A percentile compares a stretch with the other conserved stretches of the same genome.
Evolutionary conservation across 2,113 vertebrate genomes (phyloP).

Genomic region (Ceyx melanurus): DNA sequence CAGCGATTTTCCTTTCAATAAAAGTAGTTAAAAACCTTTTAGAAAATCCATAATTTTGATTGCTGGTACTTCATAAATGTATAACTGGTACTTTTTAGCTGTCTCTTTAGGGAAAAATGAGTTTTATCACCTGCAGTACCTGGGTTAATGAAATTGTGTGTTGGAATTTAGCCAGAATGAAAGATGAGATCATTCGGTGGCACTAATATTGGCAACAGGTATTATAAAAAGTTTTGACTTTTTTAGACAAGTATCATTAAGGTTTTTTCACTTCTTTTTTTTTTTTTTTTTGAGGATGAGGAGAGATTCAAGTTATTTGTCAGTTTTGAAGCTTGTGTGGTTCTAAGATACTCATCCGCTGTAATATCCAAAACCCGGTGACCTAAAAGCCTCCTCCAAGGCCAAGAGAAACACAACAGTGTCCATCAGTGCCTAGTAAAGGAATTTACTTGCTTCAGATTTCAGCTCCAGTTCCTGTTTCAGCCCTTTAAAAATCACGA

Average conservation of each 20-base stretch:
- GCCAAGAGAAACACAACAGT: constrained; percentile 79
- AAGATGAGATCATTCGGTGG: constrained; percentile 83
- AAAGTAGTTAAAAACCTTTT: constrained; percentile 90
- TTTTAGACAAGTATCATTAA: constrained; percentile 70
- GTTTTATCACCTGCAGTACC: constrained; percentile 89
- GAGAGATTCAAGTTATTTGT: constrained; percentile 46
- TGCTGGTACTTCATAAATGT: constrained; percentile 89
- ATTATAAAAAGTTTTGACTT: constrained; percentile 74
- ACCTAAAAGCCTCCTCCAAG: constrained; percentile 56
- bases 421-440: constrained; percentile 74
- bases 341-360: constrained; percentile 55
- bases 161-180: constrained; percentile 85
- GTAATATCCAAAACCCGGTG: constrained; percentile 57
- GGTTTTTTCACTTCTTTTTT: neutral
- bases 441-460: constrained; percentile 78
- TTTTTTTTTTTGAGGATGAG: constrained; percentile 43
- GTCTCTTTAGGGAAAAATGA: constrained; percentile 90
- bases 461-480: constrained; percentile 78
- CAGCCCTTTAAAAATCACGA: constrained; percentile 77
- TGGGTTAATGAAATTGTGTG: constrained; percentile 88
- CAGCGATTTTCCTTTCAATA: constrained; percentile 89
- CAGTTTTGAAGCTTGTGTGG: constrained; percentile 66
- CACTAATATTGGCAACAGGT: constrained; percentile 83
- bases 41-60: constrained; percentile 91
- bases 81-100: constrained; percentile 90